A percentile compares a stretch with the other conserved stretches of the same genome.
phyloP scores from a whole-genome alignment of 2,113 vertebrate species.

The Aspidoscelis tigris region DNA sequence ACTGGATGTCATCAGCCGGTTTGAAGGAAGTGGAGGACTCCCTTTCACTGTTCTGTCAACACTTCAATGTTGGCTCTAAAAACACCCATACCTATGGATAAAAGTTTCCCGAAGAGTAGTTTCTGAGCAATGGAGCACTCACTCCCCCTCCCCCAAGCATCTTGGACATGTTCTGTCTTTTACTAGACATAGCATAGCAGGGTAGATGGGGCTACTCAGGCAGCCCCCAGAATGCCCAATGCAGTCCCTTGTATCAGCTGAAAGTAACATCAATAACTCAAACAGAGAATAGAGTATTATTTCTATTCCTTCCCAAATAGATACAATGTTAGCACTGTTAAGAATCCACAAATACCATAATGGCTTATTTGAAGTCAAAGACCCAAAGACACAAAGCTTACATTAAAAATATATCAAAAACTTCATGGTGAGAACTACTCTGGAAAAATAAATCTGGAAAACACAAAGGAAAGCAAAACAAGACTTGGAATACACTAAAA shows the following conservation, averaged over 20 bases:
- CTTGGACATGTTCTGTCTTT: no score
- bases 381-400: neutral
- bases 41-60: no score
- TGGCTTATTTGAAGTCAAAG: neutral
- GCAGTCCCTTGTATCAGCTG: neutral
- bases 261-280: neutral
- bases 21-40: no score
- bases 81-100: no score
- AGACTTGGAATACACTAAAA: neutral
- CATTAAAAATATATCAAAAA: neutral
- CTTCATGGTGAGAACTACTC: neutral
- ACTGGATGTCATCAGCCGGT: no score
- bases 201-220: no score
- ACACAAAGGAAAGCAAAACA: neutral
- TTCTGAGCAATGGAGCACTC: no score
- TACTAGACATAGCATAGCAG: no score
- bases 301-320: neutral
- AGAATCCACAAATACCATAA: neutral
- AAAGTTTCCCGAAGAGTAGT: no score
- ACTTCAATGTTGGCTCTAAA: no score
- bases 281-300: neutral
- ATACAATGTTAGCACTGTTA: neutral
- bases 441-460: neutral
- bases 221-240: no score
- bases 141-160: no score